These are phyloP conservation scores for Eristalis tenax DNA, from an alignment of 2,888 invertebrate genomes.

Conservation along the genomic window DNA sequence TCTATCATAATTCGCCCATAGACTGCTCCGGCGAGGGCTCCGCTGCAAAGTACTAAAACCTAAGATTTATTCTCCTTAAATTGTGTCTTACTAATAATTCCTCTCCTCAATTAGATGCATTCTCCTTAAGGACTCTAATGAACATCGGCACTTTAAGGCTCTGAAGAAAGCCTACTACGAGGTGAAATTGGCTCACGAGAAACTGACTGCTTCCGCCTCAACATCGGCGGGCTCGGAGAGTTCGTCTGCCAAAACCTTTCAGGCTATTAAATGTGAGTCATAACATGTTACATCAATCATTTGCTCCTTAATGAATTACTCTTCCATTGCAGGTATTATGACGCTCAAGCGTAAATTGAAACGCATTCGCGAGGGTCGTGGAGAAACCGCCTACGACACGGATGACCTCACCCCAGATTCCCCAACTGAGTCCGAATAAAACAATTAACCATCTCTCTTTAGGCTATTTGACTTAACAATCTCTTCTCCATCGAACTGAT, in stretches of 20 bases:
- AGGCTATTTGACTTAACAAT: constrained; percentile 53
- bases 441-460: background rate
- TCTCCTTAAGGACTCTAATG: constrained; percentile 79
- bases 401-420: constrained; percentile 74
- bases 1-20: constrained; percentile 79
- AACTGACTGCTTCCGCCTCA: constrained; percentile 74
- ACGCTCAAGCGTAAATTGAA: constrained; percentile 80
- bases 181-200: constrained; percentile 79
- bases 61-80: fast-evolving
- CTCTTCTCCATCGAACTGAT: constrained; percentile 10
- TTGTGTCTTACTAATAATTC: background rate
- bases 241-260: constrained; percentile 80
- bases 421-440: constrained; percentile 32
- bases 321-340: constrained; percentile 78
- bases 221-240: constrained; percentile 73
- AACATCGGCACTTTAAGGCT: constrained; percentile 79
- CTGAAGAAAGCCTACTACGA: constrained; percentile 80
- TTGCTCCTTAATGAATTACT: background rate
- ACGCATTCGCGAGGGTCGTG: constrained; percentile 80
- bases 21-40: constrained; percentile 81
- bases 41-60: constrained; percentile 77
- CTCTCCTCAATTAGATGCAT: constrained; percentile 77
- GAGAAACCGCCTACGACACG: constrained; percentile 77
- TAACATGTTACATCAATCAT: background rate
- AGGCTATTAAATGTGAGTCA: constrained; percentile 80